Evolutionary conservation across 2,113 vertebrate species (phyloP).

Genomic region (Taxidea taxus): DNA sequence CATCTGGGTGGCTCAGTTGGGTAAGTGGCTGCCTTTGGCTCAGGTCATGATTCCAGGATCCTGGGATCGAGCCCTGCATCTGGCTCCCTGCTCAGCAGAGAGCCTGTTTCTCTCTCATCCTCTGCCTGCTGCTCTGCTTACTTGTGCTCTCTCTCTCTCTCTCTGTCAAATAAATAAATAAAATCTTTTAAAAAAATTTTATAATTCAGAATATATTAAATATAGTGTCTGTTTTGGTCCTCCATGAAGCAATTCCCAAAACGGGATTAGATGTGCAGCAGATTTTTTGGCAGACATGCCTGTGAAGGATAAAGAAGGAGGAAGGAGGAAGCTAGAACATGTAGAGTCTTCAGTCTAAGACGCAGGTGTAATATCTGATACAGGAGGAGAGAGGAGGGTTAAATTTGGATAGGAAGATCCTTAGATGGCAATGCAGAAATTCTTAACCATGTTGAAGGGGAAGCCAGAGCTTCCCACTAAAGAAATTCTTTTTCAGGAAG

Average conservation of each 20-base stretch:
- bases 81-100: no score
- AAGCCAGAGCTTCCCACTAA: not conserved
- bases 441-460: not conserved
- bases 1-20: no score
- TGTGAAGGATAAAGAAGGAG: not conserved
- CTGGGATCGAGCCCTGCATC: no score
- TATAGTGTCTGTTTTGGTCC: not conserved
- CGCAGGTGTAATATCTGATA: not conserved
- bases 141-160: no score
- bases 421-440: not conserved
- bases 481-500: not conserved
- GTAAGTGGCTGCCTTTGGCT: no score
- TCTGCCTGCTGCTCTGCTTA: no score
- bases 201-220: not conserved
- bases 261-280: not conserved
- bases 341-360: not conserved
- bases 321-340: not conserved
- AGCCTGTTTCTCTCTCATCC: no score
- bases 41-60: no score
- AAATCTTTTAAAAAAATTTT: not conserved
- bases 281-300: not conserved
- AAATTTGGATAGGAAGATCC: not conserved
- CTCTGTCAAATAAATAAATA: no score
- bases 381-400: not conserved
- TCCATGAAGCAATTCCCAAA: not conserved